Percentiles rank a stretch among this genome's conserved stretches.
These are phyloP conservation scores for Amblyjoppa fuscipennis DNA, from an alignment of 2,888 invertebrate genomes.

Conservation along the genomic window DNA sequence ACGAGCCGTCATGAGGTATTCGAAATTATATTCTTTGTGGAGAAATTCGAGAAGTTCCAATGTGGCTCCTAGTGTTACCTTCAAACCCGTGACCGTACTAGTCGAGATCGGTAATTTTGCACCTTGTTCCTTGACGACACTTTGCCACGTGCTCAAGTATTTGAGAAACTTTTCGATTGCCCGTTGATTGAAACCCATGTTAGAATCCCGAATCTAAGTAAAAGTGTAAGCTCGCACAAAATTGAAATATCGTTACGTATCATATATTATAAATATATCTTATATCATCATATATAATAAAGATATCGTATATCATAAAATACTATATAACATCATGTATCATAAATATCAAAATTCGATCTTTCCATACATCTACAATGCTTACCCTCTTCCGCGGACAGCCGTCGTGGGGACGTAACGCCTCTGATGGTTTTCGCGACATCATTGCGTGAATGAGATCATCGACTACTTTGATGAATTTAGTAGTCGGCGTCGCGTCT, in stretches of 20 bases:
- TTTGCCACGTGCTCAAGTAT: slow-evolving; percentile 10
- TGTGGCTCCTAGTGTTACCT: slow-evolving; percentile 61
- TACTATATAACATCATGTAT: too few relatives aligned
- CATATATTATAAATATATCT: too few relatives aligned
- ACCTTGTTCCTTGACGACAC: neutral
- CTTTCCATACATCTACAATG: neutral
- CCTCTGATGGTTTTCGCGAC: slow-evolving; percentile 60
- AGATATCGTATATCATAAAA: too few relatives aligned
- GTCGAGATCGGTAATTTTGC: slow-evolving; percentile 43
- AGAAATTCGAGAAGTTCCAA: slow-evolving; percentile 58
- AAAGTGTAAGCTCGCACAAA: neutral
- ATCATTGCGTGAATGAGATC: slow-evolving; percentile 66
- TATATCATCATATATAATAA: too few relatives aligned
- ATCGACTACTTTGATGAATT: slow-evolving; percentile 58
- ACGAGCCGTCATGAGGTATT: slow-evolving; percentile 61
- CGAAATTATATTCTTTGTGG: slow-evolving; percentile 25
- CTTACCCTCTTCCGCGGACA: slow-evolving; percentile 51
- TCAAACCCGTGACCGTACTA: slow-evolving; percentile 58
- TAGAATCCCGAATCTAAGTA: neutral
- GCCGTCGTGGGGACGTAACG: slow-evolving; percentile 39
- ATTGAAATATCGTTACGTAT: neutral
- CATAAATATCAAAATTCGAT: neutral
- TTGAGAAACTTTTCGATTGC: slow-evolving; percentile 12
- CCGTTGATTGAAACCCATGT: slow-evolving; percentile 13
- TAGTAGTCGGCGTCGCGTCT: slow-evolving; percentile 59